Percentiles rank a stretch among this genome's conserved stretches.
Conservation (phyloP, 2,888 invertebrate species). For the Odontocolon sp. region DNA sequence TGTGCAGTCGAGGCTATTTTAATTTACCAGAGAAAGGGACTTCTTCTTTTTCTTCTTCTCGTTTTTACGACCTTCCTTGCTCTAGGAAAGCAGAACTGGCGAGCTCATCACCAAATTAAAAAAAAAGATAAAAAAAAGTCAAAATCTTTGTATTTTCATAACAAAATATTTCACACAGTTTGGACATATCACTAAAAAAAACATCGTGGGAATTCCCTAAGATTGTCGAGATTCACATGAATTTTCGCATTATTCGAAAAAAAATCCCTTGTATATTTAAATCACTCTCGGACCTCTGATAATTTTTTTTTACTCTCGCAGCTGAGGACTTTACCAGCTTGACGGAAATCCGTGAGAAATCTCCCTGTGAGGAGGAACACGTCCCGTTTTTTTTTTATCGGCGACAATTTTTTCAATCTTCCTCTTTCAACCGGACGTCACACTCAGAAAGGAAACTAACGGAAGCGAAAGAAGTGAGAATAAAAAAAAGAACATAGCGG, state of each 20-base stretch:
- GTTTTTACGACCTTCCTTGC: neutral
- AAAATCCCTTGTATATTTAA: neutral
- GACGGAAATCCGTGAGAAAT: slow-evolving; percentile 62
- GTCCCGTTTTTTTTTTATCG: slow-evolving; percentile 36
- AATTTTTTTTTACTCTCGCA: slow-evolving; percentile 61
- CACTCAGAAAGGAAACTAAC: slow-evolving; percentile 1
- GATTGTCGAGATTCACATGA: slow-evolving; percentile 1
- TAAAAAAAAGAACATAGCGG: slow-evolving; percentile 33
- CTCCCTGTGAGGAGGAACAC: slow-evolving; percentile 45
- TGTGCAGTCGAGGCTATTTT: slow-evolving; percentile 67
- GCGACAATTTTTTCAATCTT: slow-evolving; percentile 22
- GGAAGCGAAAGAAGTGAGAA: slow-evolving; percentile 23
- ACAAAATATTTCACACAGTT: neutral
- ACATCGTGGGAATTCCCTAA: slow-evolving; percentile 32
- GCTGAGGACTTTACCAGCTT: slow-evolving; percentile 61
- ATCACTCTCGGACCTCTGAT: neutral
- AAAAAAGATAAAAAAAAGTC: neutral
- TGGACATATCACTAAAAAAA: neutral
- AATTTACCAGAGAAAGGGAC: slow-evolving; percentile 58
- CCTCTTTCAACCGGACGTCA: slow-evolving; percentile 33
- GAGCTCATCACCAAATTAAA: neutral
- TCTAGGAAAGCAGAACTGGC: neutral
- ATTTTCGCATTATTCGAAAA: slow-evolving; percentile 21
- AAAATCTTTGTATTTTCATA: neutral
- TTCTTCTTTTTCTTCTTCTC: slow-evolving; percentile 1